A percentile compares a stretch with the other conserved stretches of the same genome.
These are phyloP conservation scores for Cosmopolites sordidus DNA, from an alignment of 2,888 invertebrate species.

Conservation along the genomic window DNA sequence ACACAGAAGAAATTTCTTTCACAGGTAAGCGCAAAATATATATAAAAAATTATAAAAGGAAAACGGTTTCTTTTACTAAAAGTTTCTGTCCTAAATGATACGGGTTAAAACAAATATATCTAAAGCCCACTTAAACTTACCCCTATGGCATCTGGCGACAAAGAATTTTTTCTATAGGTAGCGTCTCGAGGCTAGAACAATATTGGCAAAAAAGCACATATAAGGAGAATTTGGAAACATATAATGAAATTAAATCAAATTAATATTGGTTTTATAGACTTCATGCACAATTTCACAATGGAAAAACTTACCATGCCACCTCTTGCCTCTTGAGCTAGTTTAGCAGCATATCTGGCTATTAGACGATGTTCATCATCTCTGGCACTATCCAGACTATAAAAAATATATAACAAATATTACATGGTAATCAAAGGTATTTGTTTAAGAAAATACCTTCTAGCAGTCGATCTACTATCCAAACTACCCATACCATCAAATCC, in stretches of 20 bases:
- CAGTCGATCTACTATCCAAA: conserved; percentile 64
- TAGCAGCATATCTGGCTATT: conserved; percentile 94
- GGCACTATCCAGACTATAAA: conserved; percentile 47
- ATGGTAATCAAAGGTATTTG: no score
- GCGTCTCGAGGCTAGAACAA: conserved; percentile 53
- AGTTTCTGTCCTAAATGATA: no score
- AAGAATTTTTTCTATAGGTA: conserved; percentile 57
- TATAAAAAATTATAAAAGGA: no score
- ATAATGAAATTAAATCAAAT: neutral
- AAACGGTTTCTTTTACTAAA: no score
- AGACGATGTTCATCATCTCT: conserved; percentile 91
- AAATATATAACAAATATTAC: no score
- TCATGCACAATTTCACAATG: conserved; percentile 25
- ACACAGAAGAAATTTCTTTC: no score
- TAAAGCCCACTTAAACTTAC: conserved; percentile 46
- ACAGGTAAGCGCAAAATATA: no score
- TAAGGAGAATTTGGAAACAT: conserved; percentile 23
- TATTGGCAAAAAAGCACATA: conserved; percentile 46
- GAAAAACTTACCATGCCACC: conserved; percentile 55
- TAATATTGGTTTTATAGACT: conserved; percentile 29
- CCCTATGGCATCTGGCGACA: conserved; percentile 60
- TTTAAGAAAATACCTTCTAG: conserved; percentile 48
- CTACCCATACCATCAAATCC: conserved; percentile 72
- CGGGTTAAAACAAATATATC: no score
- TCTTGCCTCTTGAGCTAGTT: conserved; percentile 87